phyloP scores from a whole-genome alignment of 2,797 vertebrate genomes.

The Macroramphosus scolopax region DNA sequence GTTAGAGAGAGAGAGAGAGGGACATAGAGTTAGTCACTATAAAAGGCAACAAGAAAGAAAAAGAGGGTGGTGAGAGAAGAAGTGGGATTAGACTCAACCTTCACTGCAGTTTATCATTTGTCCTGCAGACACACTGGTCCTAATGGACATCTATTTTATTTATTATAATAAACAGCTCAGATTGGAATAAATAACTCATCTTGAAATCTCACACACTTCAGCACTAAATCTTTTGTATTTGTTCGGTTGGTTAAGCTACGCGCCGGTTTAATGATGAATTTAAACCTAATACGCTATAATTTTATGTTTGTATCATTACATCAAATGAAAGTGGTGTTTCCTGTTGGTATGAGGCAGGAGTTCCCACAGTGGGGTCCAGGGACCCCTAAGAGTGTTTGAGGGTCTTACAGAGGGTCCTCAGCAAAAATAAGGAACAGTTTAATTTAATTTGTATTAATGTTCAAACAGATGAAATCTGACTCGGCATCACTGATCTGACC shows the following conservation, averaged over 20 bases:
- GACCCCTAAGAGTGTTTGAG: no score
- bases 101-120: constrained; percentile 28
- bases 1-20: constrained; percentile 11
- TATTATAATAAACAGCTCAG: constrained; percentile 15
- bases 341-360: constrained; percentile 1
- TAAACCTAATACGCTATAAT: not conserved
- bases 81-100: constrained; percentile 42
- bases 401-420: no score
- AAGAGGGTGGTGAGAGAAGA: constrained; percentile 42
- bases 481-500: no score
- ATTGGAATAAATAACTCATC: constrained; percentile 4
- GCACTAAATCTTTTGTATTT: constrained; percentile 1
- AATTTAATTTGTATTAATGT: no score
- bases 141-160: constrained; percentile 6
- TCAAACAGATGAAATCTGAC: no score
- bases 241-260: constrained; percentile 18
- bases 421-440: no score
- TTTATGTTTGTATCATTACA: constrained; percentile 31
- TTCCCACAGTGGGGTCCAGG: no score
- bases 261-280: constrained; percentile 13
- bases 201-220: not conserved
- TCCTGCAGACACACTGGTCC: constrained; percentile 6
- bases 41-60: constrained; percentile 47
- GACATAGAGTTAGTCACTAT: constrained; percentile 25
- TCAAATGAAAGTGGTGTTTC: constrained; percentile 12